Evolutionary conservation across 2,888 invertebrate genomes (phyloP).

Genomic region (Spicauda simplicius): DNA sequence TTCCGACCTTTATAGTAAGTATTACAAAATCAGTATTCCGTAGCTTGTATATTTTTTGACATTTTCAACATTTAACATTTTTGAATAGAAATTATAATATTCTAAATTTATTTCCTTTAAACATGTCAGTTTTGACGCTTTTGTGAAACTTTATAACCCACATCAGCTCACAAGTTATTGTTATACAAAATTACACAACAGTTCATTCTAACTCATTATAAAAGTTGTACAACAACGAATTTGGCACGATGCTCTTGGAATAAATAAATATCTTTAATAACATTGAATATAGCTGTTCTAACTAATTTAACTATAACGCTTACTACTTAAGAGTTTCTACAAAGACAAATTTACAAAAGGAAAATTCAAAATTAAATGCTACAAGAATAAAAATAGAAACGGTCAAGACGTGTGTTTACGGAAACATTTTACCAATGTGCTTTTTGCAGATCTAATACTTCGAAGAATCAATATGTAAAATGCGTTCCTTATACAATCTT

Average conservation of each 20-base stretch:
- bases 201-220: not conserved
- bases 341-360: not conserved
- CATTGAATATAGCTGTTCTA: no score
- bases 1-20: not conserved
- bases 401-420: not conserved
- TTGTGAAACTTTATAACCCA: no score
- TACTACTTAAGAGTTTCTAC: no score
- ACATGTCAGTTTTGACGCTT: no score
- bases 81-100: no score
- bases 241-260: conserved; percentile 38
- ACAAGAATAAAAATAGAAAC: not conserved
- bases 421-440: conserved; percentile 42
- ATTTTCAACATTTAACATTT: not conserved
- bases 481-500: conserved; percentile 51
- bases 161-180: no score
- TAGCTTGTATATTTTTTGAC: not conserved
- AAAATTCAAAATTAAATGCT: not conserved
- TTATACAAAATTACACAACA: no score
- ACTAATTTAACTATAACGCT: no score
- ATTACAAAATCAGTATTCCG: not conserved
- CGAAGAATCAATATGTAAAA: conserved; percentile 31
- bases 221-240: conserved; percentile 39
- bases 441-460: conserved; percentile 51
- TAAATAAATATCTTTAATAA: not conserved
- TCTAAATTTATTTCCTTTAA: not conserved